These are phyloP conservation scores for Boloria euphrosyne DNA, from an alignment of 2,888 invertebrate species.

Conservation along the genomic window DNA sequence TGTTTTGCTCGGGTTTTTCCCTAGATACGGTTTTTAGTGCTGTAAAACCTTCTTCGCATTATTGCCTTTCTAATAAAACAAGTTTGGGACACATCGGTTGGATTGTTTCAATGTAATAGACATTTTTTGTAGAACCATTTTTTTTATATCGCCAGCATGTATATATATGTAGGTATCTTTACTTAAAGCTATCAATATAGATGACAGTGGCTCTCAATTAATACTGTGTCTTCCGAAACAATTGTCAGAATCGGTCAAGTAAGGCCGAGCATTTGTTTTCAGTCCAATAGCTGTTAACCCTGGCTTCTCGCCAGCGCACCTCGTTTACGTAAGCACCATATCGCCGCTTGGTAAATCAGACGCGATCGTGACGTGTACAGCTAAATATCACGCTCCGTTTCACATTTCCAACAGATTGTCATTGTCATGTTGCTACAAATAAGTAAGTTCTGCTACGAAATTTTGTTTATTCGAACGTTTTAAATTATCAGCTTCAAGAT, in stretches of 20 bases:
- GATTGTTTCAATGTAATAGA: too few relatives aligned
- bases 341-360: constrained; percentile 46
- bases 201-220: constrained; percentile 39
- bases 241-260: constrained; percentile 48
- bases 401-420: constrained; percentile 22
- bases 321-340: constrained; percentile 48
- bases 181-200: constrained; percentile 27
- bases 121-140: too few relatives aligned
- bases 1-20: too few relatives aligned
- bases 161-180: background rate
- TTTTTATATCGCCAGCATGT: background rate
- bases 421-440: constrained; percentile 15
- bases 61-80: too few relatives aligned
- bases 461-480: constrained; percentile 6
- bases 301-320: constrained; percentile 54
- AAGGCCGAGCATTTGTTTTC: constrained; percentile 48
- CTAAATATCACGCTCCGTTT: constrained; percentile 27
- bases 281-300: constrained; percentile 49
- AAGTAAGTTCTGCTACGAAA: constrained; percentile 10
- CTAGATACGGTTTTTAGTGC: too few relatives aligned
- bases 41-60: too few relatives aligned
- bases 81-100: too few relatives aligned
- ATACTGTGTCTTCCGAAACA: constrained; percentile 46
- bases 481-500: constrained; percentile 6
- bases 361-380: constrained; percentile 31